Conservation (phyloP, 2,797 vertebrate genomes). For the Holocentrus rufus region DNA sequence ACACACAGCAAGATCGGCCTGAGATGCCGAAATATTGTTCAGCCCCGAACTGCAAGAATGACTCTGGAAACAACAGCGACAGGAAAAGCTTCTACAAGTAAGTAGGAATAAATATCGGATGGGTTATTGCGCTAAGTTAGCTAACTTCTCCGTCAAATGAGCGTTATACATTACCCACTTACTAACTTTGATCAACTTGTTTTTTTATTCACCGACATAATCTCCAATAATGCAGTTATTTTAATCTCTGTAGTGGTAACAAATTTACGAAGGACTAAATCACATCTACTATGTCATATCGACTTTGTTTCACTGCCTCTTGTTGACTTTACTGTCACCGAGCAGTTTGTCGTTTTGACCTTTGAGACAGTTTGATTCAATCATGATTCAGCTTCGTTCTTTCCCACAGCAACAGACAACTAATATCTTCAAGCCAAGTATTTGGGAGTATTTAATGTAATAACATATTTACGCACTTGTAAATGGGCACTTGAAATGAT, state of each 20-base stretch:
- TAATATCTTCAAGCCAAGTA: too few species aligned
- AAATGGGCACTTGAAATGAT: too few species aligned
- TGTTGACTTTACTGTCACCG: neutral
- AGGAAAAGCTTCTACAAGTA: conserved; percentile 82
- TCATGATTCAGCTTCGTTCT: neutral
- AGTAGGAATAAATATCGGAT: conserved; percentile 28
- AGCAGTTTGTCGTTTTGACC: conserved; percentile 6
- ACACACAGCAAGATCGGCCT: neutral
- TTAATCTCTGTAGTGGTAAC: too few species aligned
- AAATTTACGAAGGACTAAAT: neutral
- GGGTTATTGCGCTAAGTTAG: accelerated
- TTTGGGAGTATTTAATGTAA: too few species aligned
- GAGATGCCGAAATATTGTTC: conserved; percentile 81
- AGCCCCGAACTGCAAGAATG: conserved; percentile 77
- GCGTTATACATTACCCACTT: too few species aligned
- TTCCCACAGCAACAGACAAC: too few species aligned
- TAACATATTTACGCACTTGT: too few species aligned
- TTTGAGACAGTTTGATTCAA: neutral
- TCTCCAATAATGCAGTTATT: too few species aligned
- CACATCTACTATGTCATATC: accelerated
- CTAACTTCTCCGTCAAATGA: neutral
- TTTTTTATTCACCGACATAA: too few species aligned
- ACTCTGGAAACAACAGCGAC: conserved; percentile 65
- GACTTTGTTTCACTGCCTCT: too few species aligned
- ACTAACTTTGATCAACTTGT: too few species aligned